Evolutionary conservation across 2,888 invertebrate genomes (phyloP).

Genomic region (Caenorhabditis zanzibari): DNA sequence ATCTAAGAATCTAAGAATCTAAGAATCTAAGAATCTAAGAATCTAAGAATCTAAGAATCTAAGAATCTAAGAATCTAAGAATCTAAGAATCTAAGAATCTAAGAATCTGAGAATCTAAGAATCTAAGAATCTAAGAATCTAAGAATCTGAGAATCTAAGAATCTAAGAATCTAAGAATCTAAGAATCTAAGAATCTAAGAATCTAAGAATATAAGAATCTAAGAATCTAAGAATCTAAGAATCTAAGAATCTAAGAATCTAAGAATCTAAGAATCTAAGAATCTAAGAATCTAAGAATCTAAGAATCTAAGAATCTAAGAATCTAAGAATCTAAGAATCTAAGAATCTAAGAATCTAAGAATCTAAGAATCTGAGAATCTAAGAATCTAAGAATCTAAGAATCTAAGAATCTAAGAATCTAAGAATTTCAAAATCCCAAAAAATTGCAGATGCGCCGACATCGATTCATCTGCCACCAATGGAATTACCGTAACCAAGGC

Average conservation of each 20-base stretch:
- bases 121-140: no score
- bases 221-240: background rate
- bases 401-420: slow-evolving; percentile 25
- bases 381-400: slow-evolving; percentile 10
- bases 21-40: no score
- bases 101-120: no score
- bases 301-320: no score
- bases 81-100: no score
- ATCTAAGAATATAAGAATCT: background rate
- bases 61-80: no score
- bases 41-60: no score
- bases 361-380: no score
- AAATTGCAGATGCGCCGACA: slow-evolving; percentile 13
- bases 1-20: background rate
- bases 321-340: no score
- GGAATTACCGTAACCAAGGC: slow-evolving; percentile 3
- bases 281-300: no score
- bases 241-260: background rate
- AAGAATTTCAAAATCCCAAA: slow-evolving; percentile 34
- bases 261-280: no score
- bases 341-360: no score
- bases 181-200: slow-evolving; percentile 32
- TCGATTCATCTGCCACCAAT: background rate
- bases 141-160: slow-evolving; percentile 10
- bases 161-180: slow-evolving; percentile 25